Evolutionary conservation across 1,140 invertebrate genomes (phyloP).

Genomic region (Archegozetes longisetosus): DNA sequence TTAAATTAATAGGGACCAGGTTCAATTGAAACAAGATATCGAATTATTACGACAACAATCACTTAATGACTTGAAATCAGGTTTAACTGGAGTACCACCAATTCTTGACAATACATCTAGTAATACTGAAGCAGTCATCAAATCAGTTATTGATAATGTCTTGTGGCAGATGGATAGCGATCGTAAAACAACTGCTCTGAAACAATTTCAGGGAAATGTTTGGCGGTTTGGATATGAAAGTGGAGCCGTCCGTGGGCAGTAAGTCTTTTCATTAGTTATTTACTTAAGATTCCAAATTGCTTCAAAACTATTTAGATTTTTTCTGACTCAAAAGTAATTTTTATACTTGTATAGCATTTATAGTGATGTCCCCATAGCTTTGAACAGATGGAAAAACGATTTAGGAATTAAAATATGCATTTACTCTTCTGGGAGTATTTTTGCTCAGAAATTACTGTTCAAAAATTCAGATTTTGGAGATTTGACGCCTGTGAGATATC

Average conservation of each 20-base stretch:
- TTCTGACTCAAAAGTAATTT: background rate
- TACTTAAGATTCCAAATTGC: too few relatives aligned
- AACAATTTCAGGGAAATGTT: constrained; percentile 71
- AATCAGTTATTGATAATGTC: constrained; percentile 36
- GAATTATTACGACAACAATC: constrained; percentile 36
- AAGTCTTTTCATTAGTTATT: too few relatives aligned
- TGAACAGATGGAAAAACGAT: constrained; percentile 46
- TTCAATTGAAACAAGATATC: constrained; percentile 48
- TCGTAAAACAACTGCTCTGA: constrained; percentile 59
- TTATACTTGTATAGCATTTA: constrained; percentile 48
- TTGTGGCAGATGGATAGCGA: constrained; percentile 63
- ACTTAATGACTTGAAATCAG: background rate
- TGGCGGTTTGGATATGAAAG: constrained; percentile 65
- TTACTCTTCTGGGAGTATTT: constrained; percentile 79
- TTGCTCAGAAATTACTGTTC: constrained; percentile 78
- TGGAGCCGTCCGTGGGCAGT: constrained; percentile 68
- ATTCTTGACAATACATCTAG: constrained; percentile 13
- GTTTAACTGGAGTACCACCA: constrained; percentile 19
- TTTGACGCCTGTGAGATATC: constrained; percentile 40
- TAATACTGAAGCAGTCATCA: constrained; percentile 25
- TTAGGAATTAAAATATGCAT: constrained; percentile 55
- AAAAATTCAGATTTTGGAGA: constrained; percentile 55
- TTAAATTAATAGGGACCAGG: constrained; percentile 27
- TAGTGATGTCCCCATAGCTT: constrained; percentile 55
- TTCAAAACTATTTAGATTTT: too few relatives aligned